Evolutionary conservation across 2,797 vertebrate species (phyloP), one percentile per base, ranked within the genome.

Genomic region (Enteromius treurensis): DNA sequence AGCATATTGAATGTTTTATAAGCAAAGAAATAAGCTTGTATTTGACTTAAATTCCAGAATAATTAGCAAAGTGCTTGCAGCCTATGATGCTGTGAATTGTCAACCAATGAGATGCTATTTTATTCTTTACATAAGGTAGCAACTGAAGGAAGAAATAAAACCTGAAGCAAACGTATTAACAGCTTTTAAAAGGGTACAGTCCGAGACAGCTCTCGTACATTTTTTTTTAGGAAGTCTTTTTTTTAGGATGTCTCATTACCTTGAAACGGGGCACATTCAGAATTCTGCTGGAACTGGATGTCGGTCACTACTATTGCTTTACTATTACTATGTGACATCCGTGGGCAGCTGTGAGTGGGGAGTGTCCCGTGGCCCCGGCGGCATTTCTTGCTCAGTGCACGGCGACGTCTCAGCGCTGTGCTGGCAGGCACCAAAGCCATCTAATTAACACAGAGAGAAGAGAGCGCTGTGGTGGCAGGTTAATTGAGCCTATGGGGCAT

Each of bases 401-500:
- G 67, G 17, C 84, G 67, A 73, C 87, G 60, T 86, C 87, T 78
- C 75, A 32, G 70, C 10, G 14, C 75, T 60, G 77, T 55, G 51
- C 80, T 76, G 77, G 88, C 87, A 88, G 90, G 88, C 89, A 88
- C 88, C 84, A 86, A 83, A 81, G 88, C 90, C 88, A 86, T 90
- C 91, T 93, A 91, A 93, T 93, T 91, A 93, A 87, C 90, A 90
- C 90, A 89, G 87, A 87, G 89, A 88, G 82, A 88, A 74, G 79
- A n/a, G 21, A 77, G 15, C 90, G 85, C 91, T 90, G 89, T 86
- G 90, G 90, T 49, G 87, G 87, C 87, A 80, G 81, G 15, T 76
- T 93, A 92, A 95, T 92, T 94, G 91, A 91, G 90, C 92, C 93
- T 92, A 77, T 13, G 89, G 92, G 93, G 92, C 90, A 90, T 90